Evolutionary conservation across 2,888 invertebrate genomes (phyloP).

Genomic region (Drosophila niveifrons): DNA sequence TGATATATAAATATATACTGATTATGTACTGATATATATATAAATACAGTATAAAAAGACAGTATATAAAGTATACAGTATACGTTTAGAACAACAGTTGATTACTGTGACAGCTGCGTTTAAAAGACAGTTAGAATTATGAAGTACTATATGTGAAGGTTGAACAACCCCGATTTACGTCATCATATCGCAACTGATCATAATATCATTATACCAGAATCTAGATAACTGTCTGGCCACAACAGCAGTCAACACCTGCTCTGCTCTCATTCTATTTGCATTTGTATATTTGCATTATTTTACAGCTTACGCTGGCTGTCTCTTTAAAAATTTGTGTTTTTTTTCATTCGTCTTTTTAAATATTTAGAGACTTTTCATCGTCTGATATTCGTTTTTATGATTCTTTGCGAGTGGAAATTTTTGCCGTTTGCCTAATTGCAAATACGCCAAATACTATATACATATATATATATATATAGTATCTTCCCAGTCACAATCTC

Average conservation of each 20-base stretch:
- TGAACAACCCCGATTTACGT: slow-evolving; percentile 1
- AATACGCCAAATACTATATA: not conserved
- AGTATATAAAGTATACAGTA: no score
- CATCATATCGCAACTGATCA: not conserved
- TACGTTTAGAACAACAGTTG: no score
- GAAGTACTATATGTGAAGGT: not conserved
- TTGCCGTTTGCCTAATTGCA: not conserved
- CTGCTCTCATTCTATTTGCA: not conserved
- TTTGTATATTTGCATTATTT: not conserved
- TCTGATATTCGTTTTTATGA: not conserved
- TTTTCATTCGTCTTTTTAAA: not conserved
- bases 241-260: not conserved
- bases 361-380: not conserved
- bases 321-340: no score
- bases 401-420: slow-evolving; percentile 1
- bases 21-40: no score
- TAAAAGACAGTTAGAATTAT: not conserved
- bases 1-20: no score
- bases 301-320: not conserved
- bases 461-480: not conserved
- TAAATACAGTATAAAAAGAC: no score
- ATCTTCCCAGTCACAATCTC: not conserved
- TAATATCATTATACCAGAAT: not conserved
- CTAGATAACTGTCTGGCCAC: not conserved
- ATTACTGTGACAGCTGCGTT: no score